These are phyloP conservation scores for Heterotis niloticus DNA, from an alignment of 2,113 vertebrate species.

Conservation along the genomic window DNA sequence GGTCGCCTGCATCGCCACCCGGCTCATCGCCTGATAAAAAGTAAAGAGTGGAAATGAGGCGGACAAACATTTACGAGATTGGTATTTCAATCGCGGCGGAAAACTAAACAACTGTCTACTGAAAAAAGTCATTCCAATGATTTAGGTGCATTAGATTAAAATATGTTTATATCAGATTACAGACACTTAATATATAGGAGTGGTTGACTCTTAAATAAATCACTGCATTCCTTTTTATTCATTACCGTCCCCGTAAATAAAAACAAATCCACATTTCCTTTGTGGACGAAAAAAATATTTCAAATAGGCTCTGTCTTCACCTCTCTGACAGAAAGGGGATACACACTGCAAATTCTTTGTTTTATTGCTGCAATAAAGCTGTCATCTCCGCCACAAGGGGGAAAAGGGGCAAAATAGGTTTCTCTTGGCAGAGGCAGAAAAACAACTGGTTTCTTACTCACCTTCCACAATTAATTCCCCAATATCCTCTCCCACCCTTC, in stretches of 20 bases:
- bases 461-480: conserved; percentile 30
- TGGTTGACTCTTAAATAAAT: not conserved
- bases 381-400: conserved; percentile 48
- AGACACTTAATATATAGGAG: too few species aligned
- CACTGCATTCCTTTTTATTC: not conserved
- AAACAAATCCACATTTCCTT: not conserved
- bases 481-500: not conserved
- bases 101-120: too few species aligned
- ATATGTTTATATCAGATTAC: too few species aligned
- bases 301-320: conserved; percentile 51
- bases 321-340: conserved; percentile 47
- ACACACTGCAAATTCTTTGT: conserved; percentile 58
- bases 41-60: too few species aligned
- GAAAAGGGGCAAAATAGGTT: conserved; percentile 25
- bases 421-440: conserved; percentile 50
- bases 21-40: too few species aligned
- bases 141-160: too few species aligned
- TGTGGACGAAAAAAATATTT: conserved; percentile 23
- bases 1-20: too few species aligned
- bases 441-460: conserved; percentile 53
- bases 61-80: too few species aligned
- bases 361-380: conserved; percentile 67
- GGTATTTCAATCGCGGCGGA: too few species aligned
- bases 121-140: too few species aligned
- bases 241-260: not conserved